phyloP scores from a whole-genome alignment of 2,797 vertebrate genomes.

The Hemitrygon akajei region DNA sequence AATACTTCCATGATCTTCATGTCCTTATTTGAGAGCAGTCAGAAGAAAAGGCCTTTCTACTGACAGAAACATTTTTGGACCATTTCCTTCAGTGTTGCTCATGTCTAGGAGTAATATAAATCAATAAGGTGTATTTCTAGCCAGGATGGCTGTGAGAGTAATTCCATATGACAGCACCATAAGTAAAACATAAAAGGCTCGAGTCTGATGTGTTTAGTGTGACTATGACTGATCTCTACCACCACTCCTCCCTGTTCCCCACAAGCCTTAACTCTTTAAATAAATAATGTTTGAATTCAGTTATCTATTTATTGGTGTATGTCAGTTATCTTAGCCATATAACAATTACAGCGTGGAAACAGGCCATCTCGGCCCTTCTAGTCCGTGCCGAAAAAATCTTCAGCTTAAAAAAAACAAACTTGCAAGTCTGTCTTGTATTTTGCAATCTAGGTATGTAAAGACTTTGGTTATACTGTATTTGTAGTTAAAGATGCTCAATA shows the following conservation, averaged over 20 bases:
- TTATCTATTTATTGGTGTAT: not conserved
- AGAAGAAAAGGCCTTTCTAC: not conserved
- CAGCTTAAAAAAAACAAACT: not conserved
- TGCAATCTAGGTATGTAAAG: not conserved
- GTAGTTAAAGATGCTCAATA: not conserved
- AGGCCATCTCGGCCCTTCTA: too few species aligned
- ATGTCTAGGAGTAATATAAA: not conserved
- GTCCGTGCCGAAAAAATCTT: too few species aligned
- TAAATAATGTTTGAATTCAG: not conserved
- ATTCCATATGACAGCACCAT: not conserved
- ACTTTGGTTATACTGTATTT: not conserved
- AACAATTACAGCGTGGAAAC: too few species aligned
- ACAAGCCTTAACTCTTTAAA: too few species aligned
- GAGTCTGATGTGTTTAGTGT: too few species aligned
- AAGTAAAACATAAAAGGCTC: too few species aligned
- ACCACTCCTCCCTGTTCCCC: too few species aligned
- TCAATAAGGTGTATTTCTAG: not conserved
- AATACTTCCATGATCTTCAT: not conserved
- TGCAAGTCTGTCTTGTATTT: not conserved
- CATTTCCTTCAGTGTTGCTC: not conserved
- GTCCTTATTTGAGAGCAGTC: not conserved
- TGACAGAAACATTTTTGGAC: not conserved
- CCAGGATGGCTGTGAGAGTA: not conserved
- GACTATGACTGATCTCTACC: too few species aligned
- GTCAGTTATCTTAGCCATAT: not conserved